Evolutionary conservation across 2,888 invertebrate genomes (phyloP), one percentile per base, ranked within the genome.

Genomic region (Malthinus seriepunctatus): DNA sequence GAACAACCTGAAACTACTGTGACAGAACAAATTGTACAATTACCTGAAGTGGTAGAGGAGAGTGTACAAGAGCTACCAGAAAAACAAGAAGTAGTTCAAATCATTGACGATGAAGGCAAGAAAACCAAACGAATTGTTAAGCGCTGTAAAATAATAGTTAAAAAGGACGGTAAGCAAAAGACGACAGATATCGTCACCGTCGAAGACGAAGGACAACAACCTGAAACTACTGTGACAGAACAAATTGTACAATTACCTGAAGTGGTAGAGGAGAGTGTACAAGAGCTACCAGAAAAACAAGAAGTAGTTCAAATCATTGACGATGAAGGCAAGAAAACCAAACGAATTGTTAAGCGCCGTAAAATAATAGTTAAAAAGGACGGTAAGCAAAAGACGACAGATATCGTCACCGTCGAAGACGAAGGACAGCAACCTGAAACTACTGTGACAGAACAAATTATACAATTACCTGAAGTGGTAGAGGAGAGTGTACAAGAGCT

Each of bases 141-240:
- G 45, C 79, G 75, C 49, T 72, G 79, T 37, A 64, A 67, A 78
- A 6, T 79, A 76, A 1, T 78, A 76, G 64, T 74, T 78, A 35
- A 71, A 75, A 55, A 79, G 70, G 1, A 64, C 72, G 51, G 65
- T 12, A 60, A 62, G 34, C 14, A 77, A 78, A 69, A 73, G 9
- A 78, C 79, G 50, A 47, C 69, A 1, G 73, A 75, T 37, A 73
- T 73, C 1, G 76, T 77, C 61, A 78, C 76, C 1, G 63, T 66
- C 56, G 65, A 66, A 56, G 60, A 63, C 52, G 49, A 51, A 1
- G 55, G 62, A 10, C 63, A 63, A 58, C 70, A 8, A 15, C 44
- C 72, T 3, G 62, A 68, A 55, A 69, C 71, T 32, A 71, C 70
- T 47, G 66, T 71, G 10, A 44, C 44, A 3, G 31, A 31, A n/a